These are phyloP conservation scores for Chionomys nivalis DNA, from an alignment of 2,113 vertebrate genomes.

Conservation along the genomic window DNA sequence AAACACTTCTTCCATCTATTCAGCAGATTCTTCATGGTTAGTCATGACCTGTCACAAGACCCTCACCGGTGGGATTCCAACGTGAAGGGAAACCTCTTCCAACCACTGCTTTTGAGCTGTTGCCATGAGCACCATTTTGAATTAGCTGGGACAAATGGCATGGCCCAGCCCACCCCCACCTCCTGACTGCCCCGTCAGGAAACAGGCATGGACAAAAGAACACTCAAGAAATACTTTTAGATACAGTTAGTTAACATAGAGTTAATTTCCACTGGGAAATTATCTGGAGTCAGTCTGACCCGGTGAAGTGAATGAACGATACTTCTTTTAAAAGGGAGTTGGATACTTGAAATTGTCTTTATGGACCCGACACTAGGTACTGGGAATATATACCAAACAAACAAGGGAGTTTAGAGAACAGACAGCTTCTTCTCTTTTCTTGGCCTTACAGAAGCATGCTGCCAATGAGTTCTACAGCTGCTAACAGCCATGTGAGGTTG, in stretches of 20 bases:
- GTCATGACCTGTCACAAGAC: background rate
- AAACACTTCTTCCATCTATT: background rate
- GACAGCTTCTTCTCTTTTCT: background rate
- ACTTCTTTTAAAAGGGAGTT: background rate
- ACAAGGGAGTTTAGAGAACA: background rate
- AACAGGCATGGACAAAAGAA: background rate
- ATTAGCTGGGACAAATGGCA: background rate
- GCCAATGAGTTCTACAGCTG: background rate
- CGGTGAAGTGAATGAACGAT: background rate
- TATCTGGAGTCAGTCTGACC: background rate
- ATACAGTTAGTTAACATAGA: slow-evolving; percentile 3
- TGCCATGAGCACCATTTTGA: background rate
- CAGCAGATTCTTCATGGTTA: background rate
- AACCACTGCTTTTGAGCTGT: background rate
- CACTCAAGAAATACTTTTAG: background rate
- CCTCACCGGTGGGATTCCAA: background rate
- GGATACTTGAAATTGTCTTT: background rate
- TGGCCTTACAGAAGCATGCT: background rate
- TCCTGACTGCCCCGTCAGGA: background rate
- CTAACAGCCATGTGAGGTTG: background rate
- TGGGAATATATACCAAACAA: background rate
- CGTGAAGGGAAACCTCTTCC: background rate
- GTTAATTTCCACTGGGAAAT: background rate
- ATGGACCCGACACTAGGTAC: background rate
- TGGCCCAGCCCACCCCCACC: background rate